Evolutionary conservation across 2,888 invertebrate genomes (phyloP), one percentile per base, ranked within the genome.

Genomic region (Eupithecia inturbata): DNA sequence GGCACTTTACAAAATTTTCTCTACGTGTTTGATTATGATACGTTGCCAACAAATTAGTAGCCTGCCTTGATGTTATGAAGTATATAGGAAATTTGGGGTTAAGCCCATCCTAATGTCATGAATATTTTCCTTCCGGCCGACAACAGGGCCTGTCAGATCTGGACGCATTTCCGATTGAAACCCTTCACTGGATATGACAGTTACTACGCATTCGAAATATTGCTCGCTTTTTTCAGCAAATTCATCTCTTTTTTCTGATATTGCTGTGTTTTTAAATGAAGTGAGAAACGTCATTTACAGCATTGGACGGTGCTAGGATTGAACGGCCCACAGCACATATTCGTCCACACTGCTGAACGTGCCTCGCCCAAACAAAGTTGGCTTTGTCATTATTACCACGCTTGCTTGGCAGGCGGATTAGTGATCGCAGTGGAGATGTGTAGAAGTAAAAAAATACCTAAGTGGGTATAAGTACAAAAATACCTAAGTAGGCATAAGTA

Each of bases 61-160:
- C 66, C 49, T 57, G 36, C 5, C 19, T 68, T 68, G 73, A 76
- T 76, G 70, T 39, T 73, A 75, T 71, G 68, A 62, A 68, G 68
- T 71, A 71, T 68, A 73, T 68, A 76, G 70, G 74, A 74, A 76
- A 78, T 80, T 77, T 73, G 73, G 75, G 80, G 75, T 77, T 79
- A 78, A 80, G 77, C 78, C 79, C 75, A 36, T 79, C 79, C 81
- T 79, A 81, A 80, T 80, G 75, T 77, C 73, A 78, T 80, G 78
- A 79, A 82, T 80, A 78, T 76, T 77, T 78, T 72, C 72, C 73
- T 71, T 70, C 68, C 72, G 69, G 57, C 10, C 67, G 63, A 69
- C 63, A 64, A 22, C 5, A 39, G 7, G 26, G 39, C 66, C 66
- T 41, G 66, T 66, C 66, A 66, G 36, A 66, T 22, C 39, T 22